These are phyloP conservation scores for Jordanella pulchra DNA, from an alignment of 2,797 vertebrate species.

Conservation along the genomic window DNA sequence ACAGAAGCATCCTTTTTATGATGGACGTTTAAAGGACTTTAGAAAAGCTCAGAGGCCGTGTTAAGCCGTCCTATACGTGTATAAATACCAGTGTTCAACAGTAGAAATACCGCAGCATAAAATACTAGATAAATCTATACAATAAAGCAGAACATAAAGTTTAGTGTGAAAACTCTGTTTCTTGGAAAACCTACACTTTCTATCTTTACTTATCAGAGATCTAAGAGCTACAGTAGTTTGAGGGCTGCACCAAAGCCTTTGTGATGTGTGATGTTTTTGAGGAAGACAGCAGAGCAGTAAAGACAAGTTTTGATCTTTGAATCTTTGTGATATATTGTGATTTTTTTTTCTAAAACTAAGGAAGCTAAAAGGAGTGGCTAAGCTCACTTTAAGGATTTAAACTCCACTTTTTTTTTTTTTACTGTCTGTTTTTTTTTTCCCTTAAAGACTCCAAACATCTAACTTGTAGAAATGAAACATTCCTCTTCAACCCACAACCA, in stretches of 20 bases:
- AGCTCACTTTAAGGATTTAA: constrained; percentile 37
- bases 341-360: constrained; percentile 12
- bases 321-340: constrained; percentile 32
- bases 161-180: constrained; percentile 9
- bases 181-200: constrained; percentile 5
- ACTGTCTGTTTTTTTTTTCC: constrained; percentile 10
- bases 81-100: neutral
- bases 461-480: constrained; percentile 70
- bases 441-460: constrained; percentile 32
- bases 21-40: neutral
- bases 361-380: constrained; percentile 20
- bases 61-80: neutral
- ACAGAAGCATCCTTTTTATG: neutral
- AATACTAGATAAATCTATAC: neutral
- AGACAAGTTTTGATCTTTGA: constrained; percentile 43
- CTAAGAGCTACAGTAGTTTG: constrained; percentile 21
- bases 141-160: constrained; percentile 10
- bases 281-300: constrained; percentile 28
- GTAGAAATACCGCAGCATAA: constrained; percentile 8
- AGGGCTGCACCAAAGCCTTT: constrained; percentile 21
- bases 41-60: neutral
- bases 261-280: constrained; percentile 29
- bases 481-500: constrained; percentile 58
- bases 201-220: constrained; percentile 23
- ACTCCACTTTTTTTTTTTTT: constrained; percentile 18